phyloP scores from a whole-genome alignment of 2,113 vertebrate genomes.

The Ictalurus punctatus region DNA sequence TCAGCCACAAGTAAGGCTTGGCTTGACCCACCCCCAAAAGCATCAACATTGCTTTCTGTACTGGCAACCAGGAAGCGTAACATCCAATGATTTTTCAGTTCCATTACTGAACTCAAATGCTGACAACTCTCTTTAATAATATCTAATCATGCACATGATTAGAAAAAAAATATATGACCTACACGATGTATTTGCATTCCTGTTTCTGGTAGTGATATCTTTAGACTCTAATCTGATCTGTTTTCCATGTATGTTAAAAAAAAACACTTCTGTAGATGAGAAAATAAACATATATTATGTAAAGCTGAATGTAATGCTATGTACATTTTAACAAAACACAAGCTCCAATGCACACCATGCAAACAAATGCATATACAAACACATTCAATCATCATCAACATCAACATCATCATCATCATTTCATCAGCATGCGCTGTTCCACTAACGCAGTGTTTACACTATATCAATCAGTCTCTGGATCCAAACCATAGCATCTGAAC shows the following conservation, averaged over 20 bases:
- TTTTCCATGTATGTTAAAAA: neutral
- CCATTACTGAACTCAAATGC: neutral
- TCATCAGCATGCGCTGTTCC: neutral
- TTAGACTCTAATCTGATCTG: neutral
- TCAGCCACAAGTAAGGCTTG: neutral
- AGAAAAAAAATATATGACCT: neutral
- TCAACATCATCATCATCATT: neutral
- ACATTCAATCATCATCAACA: neutral
- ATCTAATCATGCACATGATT: neutral
- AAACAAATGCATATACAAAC: neutral
- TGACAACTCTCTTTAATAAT: neutral
- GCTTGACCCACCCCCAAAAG: neutral
- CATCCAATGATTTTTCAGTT: too few relatives aligned
- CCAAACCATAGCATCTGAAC: neutral
- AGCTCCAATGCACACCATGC: neutral
- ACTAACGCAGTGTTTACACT: neutral
- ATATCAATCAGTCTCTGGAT: slow-evolving; percentile 20
- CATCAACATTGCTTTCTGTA: neutral
- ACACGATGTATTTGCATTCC: neutral
- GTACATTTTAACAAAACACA: neutral
- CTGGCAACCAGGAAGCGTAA: neutral
- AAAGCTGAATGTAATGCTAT: neutral
- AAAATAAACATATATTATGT: neutral
- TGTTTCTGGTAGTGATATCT: neutral
- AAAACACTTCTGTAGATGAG: neutral